phyloP scores from a whole-genome alignment of 2,113 vertebrate species.

The Ammodytes dubius region DNA sequence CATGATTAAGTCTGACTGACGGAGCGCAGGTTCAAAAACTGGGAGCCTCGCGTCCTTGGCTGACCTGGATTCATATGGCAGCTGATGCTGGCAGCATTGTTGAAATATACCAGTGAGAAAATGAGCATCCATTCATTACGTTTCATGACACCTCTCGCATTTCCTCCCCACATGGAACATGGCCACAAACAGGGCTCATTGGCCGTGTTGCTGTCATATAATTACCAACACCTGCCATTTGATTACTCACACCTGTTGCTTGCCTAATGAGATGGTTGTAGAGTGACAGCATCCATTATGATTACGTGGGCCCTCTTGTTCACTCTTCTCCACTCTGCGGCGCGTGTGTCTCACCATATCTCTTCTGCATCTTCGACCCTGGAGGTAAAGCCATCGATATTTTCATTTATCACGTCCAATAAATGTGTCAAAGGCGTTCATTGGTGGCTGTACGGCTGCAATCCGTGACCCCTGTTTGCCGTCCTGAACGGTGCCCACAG shows the following conservation, averaged over 20 bases:
- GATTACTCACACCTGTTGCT: slow-evolving; percentile 67
- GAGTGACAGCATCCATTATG: slow-evolving; percentile 44
- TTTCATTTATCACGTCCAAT: slow-evolving; percentile 71
- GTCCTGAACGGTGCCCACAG: slow-evolving; percentile 38
- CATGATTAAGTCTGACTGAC: slow-evolving; percentile 4
- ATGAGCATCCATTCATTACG: slow-evolving; percentile 32
- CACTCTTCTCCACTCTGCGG: not conserved
- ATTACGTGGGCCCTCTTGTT: not conserved
- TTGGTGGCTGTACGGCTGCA: slow-evolving; percentile 40
- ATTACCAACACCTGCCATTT: slow-evolving; percentile 68
- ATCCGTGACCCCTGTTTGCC: slow-evolving; percentile 59
- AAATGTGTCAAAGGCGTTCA: slow-evolving; percentile 61
- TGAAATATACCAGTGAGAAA: slow-evolving; percentile 28
- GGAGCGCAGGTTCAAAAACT: not conserved
- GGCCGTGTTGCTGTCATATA: slow-evolving; percentile 39
- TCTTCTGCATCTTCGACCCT: slow-evolving; percentile 39
- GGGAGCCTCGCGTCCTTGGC: slow-evolving; percentile 13
- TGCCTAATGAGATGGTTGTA: slow-evolving; percentile 35
- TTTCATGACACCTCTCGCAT: slow-evolving; percentile 43
- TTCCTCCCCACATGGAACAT: slow-evolving; percentile 25
- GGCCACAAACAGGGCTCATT: slow-evolving; percentile 24
- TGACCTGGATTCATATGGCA: slow-evolving; percentile 22
- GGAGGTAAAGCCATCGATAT: slow-evolving; percentile 60
- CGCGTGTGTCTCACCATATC: slow-evolving; percentile 41
- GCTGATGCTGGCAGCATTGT: not conserved